Evolutionary conservation across 2,113 vertebrate species (phyloP).

Genomic region (Paramisgurnus dabryanus): DNA sequence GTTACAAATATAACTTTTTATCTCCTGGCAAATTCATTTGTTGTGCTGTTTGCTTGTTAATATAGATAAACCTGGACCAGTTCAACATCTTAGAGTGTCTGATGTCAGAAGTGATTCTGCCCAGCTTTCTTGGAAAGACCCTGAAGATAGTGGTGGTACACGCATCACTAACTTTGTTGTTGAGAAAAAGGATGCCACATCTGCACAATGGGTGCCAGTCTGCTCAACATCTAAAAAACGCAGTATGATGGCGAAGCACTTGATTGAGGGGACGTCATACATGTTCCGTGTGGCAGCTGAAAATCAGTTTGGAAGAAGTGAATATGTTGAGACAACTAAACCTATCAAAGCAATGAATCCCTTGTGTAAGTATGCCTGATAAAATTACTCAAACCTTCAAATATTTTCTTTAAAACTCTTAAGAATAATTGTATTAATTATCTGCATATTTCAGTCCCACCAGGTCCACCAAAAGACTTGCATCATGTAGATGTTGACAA

Average conservation of each 20-base stretch:
- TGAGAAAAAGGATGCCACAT: constrained; percentile 91
- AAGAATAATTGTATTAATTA: background rate
- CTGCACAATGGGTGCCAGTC: constrained; percentile 88
- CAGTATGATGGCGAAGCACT: constrained; percentile 87
- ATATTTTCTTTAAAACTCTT: background rate
- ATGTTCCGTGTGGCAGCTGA: constrained; percentile 94
- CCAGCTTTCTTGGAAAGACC: constrained; percentile 97
- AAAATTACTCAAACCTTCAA: background rate
- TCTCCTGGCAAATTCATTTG: too few relatives aligned
- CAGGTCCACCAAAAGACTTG: constrained; percentile 95
- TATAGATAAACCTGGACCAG: constrained; percentile 93
- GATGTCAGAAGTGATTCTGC: constrained; percentile 95
- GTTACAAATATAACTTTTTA: background rate
- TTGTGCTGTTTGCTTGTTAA: constrained; percentile 44
- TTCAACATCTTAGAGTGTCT: constrained; percentile 88
- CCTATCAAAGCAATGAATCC: constrained; percentile 95
- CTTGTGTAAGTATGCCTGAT: constrained; percentile 82
- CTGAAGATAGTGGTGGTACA: constrained; percentile 90
- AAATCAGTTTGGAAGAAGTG: constrained; percentile 93
- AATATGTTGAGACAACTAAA: constrained; percentile 85
- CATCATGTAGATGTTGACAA: constrained; percentile 95
- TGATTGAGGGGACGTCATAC: constrained; percentile 92
- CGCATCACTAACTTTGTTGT: constrained; percentile 96
- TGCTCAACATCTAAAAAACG: constrained; percentile 96
- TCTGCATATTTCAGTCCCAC: constrained; percentile 82